Evolutionary conservation across 2,113 vertebrate species (phyloP).

Genomic region (Malurus alboscapulatus): DNA sequence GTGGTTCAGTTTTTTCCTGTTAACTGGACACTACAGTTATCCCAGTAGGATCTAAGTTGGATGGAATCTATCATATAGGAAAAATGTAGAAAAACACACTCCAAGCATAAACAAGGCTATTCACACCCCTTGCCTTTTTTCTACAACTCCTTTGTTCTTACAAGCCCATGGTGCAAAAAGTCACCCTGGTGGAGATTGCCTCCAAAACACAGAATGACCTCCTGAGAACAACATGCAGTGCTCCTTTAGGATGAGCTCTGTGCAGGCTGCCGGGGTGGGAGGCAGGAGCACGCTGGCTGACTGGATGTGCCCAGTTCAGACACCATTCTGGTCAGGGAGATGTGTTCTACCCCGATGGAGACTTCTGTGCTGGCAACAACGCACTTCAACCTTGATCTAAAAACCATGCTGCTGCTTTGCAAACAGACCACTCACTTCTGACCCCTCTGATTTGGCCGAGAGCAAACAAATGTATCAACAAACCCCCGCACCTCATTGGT

Average conservation of each 20-base stretch:
- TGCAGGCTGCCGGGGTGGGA: neutral
- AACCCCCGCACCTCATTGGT: neutral
- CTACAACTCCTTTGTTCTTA: neutral
- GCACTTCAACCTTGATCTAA: neutral
- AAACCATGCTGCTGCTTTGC: neutral
- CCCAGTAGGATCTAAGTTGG: neutral
- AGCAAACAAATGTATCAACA: neutral
- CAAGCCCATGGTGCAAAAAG: neutral
- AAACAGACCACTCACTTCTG: neutral
- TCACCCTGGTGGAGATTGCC: neutral
- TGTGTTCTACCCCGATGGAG: accelerated
- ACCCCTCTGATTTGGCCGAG: neutral
- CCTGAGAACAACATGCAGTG: neutral
- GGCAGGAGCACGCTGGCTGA: neutral
- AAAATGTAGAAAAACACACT: neutral
- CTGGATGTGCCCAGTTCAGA: neutral
- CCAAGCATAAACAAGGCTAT: neutral
- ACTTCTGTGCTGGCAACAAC: neutral
- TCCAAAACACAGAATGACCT: neutral
- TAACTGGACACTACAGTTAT: neutral
- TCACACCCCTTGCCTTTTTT: neutral
- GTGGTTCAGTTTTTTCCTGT: neutral
- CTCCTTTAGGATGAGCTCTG: neutral
- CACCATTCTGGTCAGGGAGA: neutral
- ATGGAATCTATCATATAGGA: neutral